Percentiles rank a stretch among this genome's conserved stretches.
Conservation (phyloP, 2,888 invertebrate genomes). For the Nemotelus pantherinus region DNA sequence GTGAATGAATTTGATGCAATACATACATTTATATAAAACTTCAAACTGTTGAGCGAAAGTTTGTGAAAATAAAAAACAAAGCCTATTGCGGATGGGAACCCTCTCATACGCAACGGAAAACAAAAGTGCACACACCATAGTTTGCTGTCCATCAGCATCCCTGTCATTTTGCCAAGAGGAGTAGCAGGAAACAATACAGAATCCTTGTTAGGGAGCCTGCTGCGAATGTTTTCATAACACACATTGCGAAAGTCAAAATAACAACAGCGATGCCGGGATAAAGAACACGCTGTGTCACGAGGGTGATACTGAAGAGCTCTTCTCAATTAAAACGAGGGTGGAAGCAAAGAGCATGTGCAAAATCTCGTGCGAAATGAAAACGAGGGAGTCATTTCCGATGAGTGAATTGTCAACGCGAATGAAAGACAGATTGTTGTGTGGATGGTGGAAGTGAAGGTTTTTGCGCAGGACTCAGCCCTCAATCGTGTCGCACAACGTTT, state of each 20-base stretch:
- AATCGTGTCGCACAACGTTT: not conserved
- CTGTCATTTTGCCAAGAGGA: not conserved
- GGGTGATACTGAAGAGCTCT: conserved; percentile 26
- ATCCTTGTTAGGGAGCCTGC: conserved; percentile 2
- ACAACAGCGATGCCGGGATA: conserved; percentile 22
- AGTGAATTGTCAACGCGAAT: conserved; percentile 30
- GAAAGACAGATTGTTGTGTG: conserved; percentile 20
- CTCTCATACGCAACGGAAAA: not conserved
- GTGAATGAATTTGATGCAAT: too few species aligned
- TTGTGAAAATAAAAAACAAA: too few species aligned
- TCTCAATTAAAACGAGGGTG: conserved; percentile 15
- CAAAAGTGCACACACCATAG: conserved; percentile 13
- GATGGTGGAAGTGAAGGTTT: not conserved
- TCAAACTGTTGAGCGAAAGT: too few species aligned
- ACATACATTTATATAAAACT: too few species aligned
- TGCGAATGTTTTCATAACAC: conserved; percentile 36
- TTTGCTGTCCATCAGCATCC: conserved; percentile 14
- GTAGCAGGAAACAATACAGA: conserved; percentile 25
- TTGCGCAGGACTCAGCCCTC: conserved; percentile 19
- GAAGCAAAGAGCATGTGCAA: conserved; percentile 33
- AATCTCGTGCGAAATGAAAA: conserved; percentile 4
- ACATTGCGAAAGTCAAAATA: conserved; percentile 34
- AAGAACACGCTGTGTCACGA: conserved; percentile 28
- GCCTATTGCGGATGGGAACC: not conserved
- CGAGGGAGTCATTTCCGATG: not conserved